Percentiles rank a stretch among this genome's conserved stretches.
Evolutionary conservation across 2,888 invertebrate species (phyloP).

Genomic region (Petrolisthes manimaculis): DNA sequence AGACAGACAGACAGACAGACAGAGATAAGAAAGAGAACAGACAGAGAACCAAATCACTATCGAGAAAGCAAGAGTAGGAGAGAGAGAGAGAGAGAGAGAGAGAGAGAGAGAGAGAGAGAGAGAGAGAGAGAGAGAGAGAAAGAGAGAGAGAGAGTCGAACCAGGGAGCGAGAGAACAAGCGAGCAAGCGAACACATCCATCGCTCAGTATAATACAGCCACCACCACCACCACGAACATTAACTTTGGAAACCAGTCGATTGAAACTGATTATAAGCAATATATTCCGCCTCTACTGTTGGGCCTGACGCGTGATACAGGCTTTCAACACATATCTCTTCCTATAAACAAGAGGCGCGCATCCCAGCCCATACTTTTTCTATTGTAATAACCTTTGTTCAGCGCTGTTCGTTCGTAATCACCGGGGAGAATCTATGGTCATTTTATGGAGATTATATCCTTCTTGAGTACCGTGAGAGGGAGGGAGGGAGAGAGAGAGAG

Average conservation of each 20-base stretch:
- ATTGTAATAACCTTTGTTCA: slow-evolving; percentile 59
- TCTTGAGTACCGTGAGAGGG: slow-evolving; percentile 8
- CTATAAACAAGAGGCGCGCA: slow-evolving; percentile 52
- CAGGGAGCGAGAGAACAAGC: neutral
- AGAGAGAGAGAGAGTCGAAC: too few species aligned
- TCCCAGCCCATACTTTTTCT: slow-evolving; percentile 49
- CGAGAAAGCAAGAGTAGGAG: neutral
- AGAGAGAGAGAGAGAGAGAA: slow-evolving; percentile 18
- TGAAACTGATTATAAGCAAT: slow-evolving; percentile 54
- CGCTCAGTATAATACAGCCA: neutral
- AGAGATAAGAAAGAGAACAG: too few species aligned
- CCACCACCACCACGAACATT: slow-evolving; percentile 21
- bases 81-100: slow-evolving; percentile 27
- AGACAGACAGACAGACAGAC: neutral
- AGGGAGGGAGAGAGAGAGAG: too few species aligned
- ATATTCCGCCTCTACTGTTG: slow-evolving; percentile 55
- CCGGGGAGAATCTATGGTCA: slow-evolving; percentile 50
- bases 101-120: slow-evolving; percentile 24
- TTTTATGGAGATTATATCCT: slow-evolving; percentile 59
- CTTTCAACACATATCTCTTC: slow-evolving; percentile 57
- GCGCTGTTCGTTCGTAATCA: slow-evolving; percentile 48
- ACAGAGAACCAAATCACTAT: neutral
- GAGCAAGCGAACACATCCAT: neutral
- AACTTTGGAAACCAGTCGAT: slow-evolving; percentile 51
- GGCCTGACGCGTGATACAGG: slow-evolving; percentile 50